A percentile compares a stretch with the other conserved stretches of the same genome.
Evolutionary conservation across 1,140 invertebrate species (phyloP).

Genomic region (Drosophila ercepeae): DNA sequence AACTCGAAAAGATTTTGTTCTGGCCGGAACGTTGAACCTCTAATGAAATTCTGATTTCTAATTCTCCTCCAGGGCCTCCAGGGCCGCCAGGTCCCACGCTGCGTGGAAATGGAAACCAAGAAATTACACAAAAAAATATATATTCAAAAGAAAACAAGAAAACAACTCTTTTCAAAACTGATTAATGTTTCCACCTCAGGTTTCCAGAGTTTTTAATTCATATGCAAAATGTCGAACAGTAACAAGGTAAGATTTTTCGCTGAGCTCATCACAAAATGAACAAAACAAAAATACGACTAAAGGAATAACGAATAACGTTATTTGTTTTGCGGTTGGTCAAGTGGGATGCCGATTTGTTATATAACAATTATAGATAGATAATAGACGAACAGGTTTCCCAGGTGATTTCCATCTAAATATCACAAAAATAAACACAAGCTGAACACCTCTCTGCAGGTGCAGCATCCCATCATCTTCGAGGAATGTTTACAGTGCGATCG

Average conservation of each 20-base stretch:
- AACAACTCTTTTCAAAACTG: constrained; percentile 53
- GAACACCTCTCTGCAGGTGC: constrained; percentile 20
- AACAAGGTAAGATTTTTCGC: constrained; percentile 45
- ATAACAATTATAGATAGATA: constrained; percentile 50
- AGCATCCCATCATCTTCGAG: constrained; percentile 1
- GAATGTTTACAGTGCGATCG: neutral
- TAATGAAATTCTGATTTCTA: constrained; percentile 1
- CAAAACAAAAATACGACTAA: constrained; percentile 1
- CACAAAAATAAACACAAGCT: constrained; percentile 28
- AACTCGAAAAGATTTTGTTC: constrained; percentile 28
- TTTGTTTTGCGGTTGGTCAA: constrained; percentile 11
- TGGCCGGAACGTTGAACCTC: constrained; percentile 24
- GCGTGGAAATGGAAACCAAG: constrained; percentile 42
- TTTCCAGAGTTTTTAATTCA: constrained; percentile 69
- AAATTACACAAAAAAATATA: constrained; percentile 2
- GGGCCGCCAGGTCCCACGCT: constrained; percentile 47
- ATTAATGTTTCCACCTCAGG: constrained; percentile 65
- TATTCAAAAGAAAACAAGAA: constrained; percentile 13
- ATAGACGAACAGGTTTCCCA: constrained; percentile 41
- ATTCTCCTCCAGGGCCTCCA: neutral
- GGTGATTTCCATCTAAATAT: constrained; percentile 5
- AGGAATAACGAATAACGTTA: constrained; percentile 12
- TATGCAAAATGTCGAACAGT: constrained; percentile 66
- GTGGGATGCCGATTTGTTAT: constrained; percentile 48
- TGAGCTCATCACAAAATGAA: constrained; percentile 71